Conservation (phyloP, 1,140 invertebrate species). For the Macrosteles quadrilineatus region DNA sequence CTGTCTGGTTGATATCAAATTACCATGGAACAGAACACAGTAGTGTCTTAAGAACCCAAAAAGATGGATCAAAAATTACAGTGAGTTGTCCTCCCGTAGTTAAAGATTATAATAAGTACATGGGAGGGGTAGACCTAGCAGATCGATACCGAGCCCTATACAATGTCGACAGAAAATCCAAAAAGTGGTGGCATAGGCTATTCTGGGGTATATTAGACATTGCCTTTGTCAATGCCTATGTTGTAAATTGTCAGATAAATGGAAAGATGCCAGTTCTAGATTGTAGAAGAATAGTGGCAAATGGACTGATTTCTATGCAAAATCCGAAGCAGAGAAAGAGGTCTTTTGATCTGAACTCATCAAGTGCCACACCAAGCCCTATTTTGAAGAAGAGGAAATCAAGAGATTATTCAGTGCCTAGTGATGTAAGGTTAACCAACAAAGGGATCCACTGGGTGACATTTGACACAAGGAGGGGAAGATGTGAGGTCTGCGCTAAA, state of each 20-base stretch:
- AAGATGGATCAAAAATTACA: constrained; percentile 41
- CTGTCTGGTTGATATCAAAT: constrained; percentile 30
- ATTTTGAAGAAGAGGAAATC: constrained; percentile 19
- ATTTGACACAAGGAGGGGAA: constrained; percentile 45
- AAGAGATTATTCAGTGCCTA: constrained; percentile 44
- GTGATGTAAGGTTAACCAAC: constrained; percentile 47
- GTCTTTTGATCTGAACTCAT: constrained; percentile 22
- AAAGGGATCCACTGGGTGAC: constrained; percentile 47
- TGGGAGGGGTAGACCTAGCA: constrained; percentile 49
- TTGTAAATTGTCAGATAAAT: no score
- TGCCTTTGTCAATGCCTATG: neutral
- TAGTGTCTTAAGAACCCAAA: constrained; percentile 28
- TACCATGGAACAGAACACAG: constrained; percentile 30
- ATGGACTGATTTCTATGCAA: no score
- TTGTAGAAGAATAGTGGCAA: no score
- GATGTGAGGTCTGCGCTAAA: constrained; percentile 48
- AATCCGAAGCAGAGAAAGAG: neutral
- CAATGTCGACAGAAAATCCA: constrained; percentile 32
- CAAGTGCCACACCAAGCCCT: neutral
- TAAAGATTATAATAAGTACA: constrained; percentile 50
- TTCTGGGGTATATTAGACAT: no score
- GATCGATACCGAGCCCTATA: constrained; percentile 49
- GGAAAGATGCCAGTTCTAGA: neutral
- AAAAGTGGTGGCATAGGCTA: no score
- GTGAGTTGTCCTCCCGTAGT: constrained; percentile 50